Evolutionary conservation across 2,888 invertebrate species (phyloP).

Genomic region (Ecliptopera silaceata): DNA sequence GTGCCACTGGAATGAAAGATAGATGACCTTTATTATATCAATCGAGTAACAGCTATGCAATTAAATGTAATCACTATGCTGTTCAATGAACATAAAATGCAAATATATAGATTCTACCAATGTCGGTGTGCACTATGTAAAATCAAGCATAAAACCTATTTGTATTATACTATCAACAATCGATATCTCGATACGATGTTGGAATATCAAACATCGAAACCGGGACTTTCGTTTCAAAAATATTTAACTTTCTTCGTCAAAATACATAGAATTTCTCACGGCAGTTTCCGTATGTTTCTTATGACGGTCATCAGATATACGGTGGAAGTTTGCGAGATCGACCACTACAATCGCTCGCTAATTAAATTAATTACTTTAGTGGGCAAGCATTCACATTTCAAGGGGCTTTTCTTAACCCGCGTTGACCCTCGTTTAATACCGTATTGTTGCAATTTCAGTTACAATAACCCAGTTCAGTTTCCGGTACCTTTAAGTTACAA

Average conservation of each 20-base stretch:
- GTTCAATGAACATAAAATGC: constrained; percentile 8
- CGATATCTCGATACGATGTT: constrained; percentile 14
- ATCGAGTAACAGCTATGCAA: constrained; percentile 5
- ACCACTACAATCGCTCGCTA: constrained; percentile 24
- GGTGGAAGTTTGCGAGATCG: constrained; percentile 5
- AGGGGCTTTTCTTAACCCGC: constrained; percentile 22
- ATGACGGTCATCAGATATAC: constrained; percentile 9
- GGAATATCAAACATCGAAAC: constrained; percentile 34
- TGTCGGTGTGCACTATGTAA: background rate
- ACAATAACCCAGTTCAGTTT: constrained; percentile 14
- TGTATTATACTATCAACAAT: background rate
- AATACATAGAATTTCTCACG: constrained; percentile 46
- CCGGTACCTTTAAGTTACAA: constrained; percentile 12
- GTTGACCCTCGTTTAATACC: constrained; percentile 19
- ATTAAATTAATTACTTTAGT: constrained; percentile 34
- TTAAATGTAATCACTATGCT: constrained; percentile 15
- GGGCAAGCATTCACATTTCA: constrained; percentile 42
- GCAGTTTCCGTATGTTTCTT: constrained; percentile 41
- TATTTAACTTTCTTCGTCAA: constrained; percentile 41
- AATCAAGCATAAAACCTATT: constrained; percentile 1
- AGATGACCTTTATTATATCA: constrained; percentile 15
- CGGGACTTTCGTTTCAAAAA: constrained; percentile 41
- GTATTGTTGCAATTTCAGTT: constrained; percentile 15
- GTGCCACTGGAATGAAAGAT: constrained; percentile 32
- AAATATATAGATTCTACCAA: constrained; percentile 4